These are phyloP conservation scores for Artemia franciscana DNA, from an alignment of 1,140 invertebrate genomes.

Conservation along the genomic window DNA sequence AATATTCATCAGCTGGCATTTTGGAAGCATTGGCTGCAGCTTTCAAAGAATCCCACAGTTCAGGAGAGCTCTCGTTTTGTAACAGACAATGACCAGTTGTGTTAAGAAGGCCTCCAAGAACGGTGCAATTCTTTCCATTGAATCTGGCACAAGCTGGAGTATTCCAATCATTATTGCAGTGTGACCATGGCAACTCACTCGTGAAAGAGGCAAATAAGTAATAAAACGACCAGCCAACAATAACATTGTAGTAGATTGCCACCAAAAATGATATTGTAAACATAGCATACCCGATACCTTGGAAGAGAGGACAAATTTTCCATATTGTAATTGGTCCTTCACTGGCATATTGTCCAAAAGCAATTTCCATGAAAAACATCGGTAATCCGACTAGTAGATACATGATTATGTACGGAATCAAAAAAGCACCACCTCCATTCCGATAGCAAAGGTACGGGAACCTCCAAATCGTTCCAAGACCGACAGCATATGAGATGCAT, in stretches of 20 bases:
- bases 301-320: conserved; percentile 22
- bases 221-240: conserved; percentile 60
- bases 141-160: conserved; percentile 23
- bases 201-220: conserved; percentile 52
- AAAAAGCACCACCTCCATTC: conserved; percentile 64
- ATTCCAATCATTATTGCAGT: conserved; percentile 47
- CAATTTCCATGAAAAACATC: conserved; percentile 35
- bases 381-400: conserved; percentile 50
- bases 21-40: conserved; percentile 41
- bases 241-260: conserved; percentile 62
- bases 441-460: conserved; percentile 77
- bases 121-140: conserved; percentile 21
- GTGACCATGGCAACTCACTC: conserved; percentile 45
- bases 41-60: conserved; percentile 22
- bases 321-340: conserved; percentile 24
- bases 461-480: conserved; percentile 75
- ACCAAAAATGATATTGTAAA: conserved; percentile 55
- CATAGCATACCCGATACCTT: conserved; percentile 57
- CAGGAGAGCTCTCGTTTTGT: conserved; percentile 29
- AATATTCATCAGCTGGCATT: conserved; percentile 60
- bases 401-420: conserved; percentile 55
- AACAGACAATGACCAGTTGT: conserved; percentile 17
- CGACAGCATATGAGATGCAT: conserved; percentile 68
- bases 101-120: conserved; percentile 17
- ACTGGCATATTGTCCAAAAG: conserved; percentile 29